Conservation (phyloP, 2,113 vertebrate genomes). For the Eulemur rufifrons region DNA sequence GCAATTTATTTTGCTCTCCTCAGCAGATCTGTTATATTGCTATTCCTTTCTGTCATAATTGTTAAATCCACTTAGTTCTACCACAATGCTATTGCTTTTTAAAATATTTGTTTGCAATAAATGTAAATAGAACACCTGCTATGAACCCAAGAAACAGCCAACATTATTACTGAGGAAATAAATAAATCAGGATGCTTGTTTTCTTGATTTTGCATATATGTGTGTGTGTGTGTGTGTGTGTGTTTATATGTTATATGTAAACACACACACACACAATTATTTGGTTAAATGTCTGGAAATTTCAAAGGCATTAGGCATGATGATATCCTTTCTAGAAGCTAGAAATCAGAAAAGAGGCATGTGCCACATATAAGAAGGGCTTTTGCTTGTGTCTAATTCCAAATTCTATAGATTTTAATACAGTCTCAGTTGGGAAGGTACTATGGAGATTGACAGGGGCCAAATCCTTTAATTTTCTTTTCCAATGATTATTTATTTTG, state of each 20-base stretch:
- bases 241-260: too few relatives aligned
- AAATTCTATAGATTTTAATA: neutral
- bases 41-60: neutral
- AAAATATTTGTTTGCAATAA: slow-evolving; percentile 42
- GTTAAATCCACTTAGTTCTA: neutral
- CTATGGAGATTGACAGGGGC: neutral
- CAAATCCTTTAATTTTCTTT: slow-evolving; percentile 13
- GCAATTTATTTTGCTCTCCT: neutral
- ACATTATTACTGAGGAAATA: neutral
- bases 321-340: neutral
- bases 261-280: neutral
- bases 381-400: neutral
- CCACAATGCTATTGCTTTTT: neutral
- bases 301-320: neutral
- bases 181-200: neutral
- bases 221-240: too few relatives aligned
- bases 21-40: neutral
- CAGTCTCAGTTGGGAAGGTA: neutral
- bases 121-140: neutral
- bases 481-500: neutral
- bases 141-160: neutral
- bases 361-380: neutral
- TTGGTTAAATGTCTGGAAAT: neutral
- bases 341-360: neutral
- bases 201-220: neutral